These are phyloP conservation scores for Mus caroli DNA, from an alignment of 2,797 vertebrate genomes.

Conservation along the genomic window DNA sequence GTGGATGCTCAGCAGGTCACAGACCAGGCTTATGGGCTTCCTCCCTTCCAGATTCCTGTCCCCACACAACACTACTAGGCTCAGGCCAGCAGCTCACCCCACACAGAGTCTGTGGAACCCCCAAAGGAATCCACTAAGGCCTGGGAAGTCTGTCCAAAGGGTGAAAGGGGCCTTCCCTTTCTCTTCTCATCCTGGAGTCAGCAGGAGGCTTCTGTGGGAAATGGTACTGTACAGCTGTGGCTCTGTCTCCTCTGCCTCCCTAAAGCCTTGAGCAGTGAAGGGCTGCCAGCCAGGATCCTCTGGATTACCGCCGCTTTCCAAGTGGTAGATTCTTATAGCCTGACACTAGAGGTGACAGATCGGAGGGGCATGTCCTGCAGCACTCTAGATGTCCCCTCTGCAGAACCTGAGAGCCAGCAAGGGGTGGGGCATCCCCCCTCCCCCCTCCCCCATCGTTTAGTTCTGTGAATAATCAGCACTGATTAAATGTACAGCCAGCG, in stretches of 20 bases:
- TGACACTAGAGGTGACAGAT: background rate
- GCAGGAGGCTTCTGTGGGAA: conserved; percentile 68
- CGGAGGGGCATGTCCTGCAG: background rate
- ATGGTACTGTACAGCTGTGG: conserved; percentile 77
- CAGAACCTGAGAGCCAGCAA: conserved; percentile 27
- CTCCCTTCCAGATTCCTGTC: background rate
- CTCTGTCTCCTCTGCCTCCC: conserved; percentile 8
- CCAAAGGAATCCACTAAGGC: background rate
- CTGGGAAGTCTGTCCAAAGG: background rate
- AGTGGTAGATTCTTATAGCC: background rate
- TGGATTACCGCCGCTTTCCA: too few relatives aligned
- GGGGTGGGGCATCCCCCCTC: background rate
- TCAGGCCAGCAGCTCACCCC: background rate
- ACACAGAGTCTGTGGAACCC: background rate
- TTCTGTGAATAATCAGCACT: conserved; percentile 82
- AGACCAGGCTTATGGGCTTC: background rate
- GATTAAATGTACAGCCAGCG: conserved; percentile 77
- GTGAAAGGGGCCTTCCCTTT: background rate
- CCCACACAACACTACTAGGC: background rate
- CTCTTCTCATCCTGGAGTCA: conserved; percentile 6
- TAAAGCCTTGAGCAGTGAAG: background rate
- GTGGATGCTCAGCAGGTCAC: background rate
- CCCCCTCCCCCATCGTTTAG: background rate
- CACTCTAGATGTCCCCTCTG: background rate
- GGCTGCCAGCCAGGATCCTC: background rate